Evolutionary conservation across 2,113 vertebrate genomes (phyloP), one percentile per base, ranked within the genome.

Genomic region (Chrysochloris asiatica): DNA sequence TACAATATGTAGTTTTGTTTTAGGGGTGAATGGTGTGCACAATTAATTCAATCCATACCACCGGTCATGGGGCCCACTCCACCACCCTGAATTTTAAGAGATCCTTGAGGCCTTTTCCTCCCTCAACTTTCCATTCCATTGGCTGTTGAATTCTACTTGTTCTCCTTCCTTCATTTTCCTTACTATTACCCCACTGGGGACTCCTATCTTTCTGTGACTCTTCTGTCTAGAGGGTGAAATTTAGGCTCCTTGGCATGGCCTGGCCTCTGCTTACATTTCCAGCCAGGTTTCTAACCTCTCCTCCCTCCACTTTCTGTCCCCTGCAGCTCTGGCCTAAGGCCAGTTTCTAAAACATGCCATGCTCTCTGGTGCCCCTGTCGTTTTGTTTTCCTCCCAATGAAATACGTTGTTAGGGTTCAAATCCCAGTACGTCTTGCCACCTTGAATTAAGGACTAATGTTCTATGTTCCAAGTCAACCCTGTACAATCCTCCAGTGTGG

Each of bases 41-140:
- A n/a, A n/a, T n/a, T n/a, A n/a, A n/a, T n/a, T n/a, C n/a, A n/a
- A n/a, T 56, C 54, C 21, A 56, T 56, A 56, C 13, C 56, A 28
- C 56, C 9, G 8, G 1, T 33, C 52, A 30, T 43, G 4, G 38
- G 4, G 56, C 65, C 56, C 41, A 0, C 11, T 12, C 17, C n/a
- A n/a, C 17, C 7, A 2, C 1, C 59, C 36, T 30, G 36, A 52
- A 16, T 56, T 61, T n/a, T 36, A 0, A 3, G 11, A 41, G n/a
- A 26, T 14, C 50, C 19, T 36, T 14, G 82, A 33, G n/a, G n/a
- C n/a, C n/a, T n/a, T n/a, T n/a, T n/a, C n/a, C 26, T 61, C 8
- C 67, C 33, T 28, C 2, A 8, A 75, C 38, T 75, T 79, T 67
- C 30, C 28, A 33, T 61, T 21, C n/a, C 61, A 47, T 78, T 30